Evolutionary conservation across 1,140 invertebrate species (phyloP).

Genomic region (Lucilia sericata): DNA sequence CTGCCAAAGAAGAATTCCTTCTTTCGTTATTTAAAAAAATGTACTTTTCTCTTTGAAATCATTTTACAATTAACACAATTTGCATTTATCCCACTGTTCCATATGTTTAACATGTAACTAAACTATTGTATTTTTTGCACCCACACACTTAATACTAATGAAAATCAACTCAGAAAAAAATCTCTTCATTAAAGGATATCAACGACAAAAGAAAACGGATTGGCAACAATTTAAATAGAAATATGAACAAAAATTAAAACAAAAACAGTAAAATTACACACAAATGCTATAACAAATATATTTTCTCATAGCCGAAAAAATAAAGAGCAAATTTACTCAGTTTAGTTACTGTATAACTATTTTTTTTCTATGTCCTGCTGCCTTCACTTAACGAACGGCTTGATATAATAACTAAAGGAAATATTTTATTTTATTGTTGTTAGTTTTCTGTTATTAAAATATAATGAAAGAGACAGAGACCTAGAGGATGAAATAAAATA

Average conservation of each 20-base stretch:
- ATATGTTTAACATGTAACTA: too few relatives aligned
- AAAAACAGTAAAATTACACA: too few relatives aligned
- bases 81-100: too few relatives aligned
- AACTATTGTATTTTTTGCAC: too few relatives aligned
- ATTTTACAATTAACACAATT: too few relatives aligned
- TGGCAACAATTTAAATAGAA: neutral
- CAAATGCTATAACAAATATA: neutral
- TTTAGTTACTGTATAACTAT: neutral
- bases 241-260: neutral
- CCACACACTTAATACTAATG: too few relatives aligned
- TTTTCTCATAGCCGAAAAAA: neutral
- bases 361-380: neutral
- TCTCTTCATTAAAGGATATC: neutral
- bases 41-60: too few relatives aligned
- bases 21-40: too few relatives aligned
- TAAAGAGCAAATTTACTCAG: neutral
- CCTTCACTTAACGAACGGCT: neutral
- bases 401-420: neutral
- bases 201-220: neutral
- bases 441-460: neutral
- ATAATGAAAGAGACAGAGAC: neutral
- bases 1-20: too few relatives aligned
- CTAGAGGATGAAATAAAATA: neutral
- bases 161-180: too few relatives aligned
- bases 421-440: conserved; percentile 1